Base-by-base conservation (phyloP, 2,888 invertebrate genomes). In the Ommatoiulus sabulosus region DNA sequence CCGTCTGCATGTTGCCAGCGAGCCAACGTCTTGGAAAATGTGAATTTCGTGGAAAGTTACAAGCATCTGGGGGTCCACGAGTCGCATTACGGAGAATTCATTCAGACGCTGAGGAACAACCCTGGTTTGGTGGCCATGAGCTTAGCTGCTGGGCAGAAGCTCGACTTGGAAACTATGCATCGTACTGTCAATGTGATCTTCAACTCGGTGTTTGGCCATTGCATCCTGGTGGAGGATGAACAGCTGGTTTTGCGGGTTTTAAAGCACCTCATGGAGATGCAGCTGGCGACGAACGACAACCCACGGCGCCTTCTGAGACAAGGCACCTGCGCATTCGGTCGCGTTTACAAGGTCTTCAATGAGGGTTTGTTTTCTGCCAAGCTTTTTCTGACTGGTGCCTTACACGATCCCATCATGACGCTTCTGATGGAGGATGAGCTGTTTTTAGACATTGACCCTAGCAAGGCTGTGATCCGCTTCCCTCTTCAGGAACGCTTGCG, bases 361-460 rank as follows among this genome's bases (percentile, higher is more conserved):
- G 99, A 99, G 91, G 96, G 96, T 0, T 95, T 98, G 91, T 96
- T 97, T 91, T 96, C 98, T 0, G 97, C 98, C 0, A 96, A 98
- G 91, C 95, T 98, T 91, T 99, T 99, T 93, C 94, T 99, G 43
- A 96, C 97, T 3, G 97, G 98, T 0, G 97, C 98, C 0, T 94
- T 99, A 15, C 97, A 98, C 92, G 96, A 96, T 85, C 98, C 99
- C 0, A 96, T 99, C 87, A 96, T 98, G 95, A 95, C 96, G 88
- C 95, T 99, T 85, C 94, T 99, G 72, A 96, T 97, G 92, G 97
- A 97, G 91, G 97, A 97, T 91, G 98, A 98, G 92, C 95, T 96
- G 93, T 97, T 96, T 93, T 94, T 98, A 88, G 98, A 99, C 92
- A 95, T 98, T 57, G 98, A 99, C 93, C 97, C 97, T 0, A 95